Percentiles rank a stretch among this genome's conserved stretches.
Conservation (phyloP, 2,888 invertebrate species). For the Caenorhabditis wallacei region DNA sequence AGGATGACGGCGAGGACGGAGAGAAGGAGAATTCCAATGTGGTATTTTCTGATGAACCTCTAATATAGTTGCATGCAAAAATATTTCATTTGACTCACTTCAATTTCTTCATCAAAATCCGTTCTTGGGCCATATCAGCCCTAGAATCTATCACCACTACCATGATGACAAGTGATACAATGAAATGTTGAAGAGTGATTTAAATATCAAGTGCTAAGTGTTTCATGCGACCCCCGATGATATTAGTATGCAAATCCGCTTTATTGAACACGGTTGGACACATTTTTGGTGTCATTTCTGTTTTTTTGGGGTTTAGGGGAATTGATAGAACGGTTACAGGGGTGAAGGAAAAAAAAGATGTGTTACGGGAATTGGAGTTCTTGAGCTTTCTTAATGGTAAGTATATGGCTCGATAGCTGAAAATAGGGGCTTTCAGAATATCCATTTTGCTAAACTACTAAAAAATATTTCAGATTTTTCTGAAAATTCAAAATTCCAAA, state of each 20-base stretch:
- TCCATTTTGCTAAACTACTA: no score
- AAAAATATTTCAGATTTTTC: no score
- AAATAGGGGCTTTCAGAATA: no score
- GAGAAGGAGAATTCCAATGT: constrained; percentile 42
- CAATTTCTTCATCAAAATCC: constrained; percentile 50
- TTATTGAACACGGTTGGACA: no score
- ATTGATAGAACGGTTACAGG: no score
- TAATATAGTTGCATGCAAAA: constrained; percentile 2
- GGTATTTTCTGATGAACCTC: constrained; percentile 66
- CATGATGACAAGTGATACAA: constrained; percentile 30
- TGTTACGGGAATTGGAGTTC: no score
- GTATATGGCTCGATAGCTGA: no score
- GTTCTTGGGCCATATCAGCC: constrained; percentile 61
- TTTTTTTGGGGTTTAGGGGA: no score
- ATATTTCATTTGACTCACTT: constrained; percentile 45
- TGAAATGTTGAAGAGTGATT: constrained; percentile 10
- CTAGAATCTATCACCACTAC: constrained; percentile 61
- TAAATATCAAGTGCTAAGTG: constrained; percentile 1
- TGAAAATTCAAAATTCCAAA: no score
- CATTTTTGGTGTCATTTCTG: no score
- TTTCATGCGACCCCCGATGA: constrained; percentile 11
- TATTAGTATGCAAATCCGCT: constrained; percentile 20
- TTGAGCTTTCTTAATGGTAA: no score
- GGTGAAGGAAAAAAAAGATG: no score
- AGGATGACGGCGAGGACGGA: constrained; percentile 50